Evolutionary conservation across 2,888 invertebrate species (phyloP).

Genomic region (Willowsia nigromaculata): DNA sequence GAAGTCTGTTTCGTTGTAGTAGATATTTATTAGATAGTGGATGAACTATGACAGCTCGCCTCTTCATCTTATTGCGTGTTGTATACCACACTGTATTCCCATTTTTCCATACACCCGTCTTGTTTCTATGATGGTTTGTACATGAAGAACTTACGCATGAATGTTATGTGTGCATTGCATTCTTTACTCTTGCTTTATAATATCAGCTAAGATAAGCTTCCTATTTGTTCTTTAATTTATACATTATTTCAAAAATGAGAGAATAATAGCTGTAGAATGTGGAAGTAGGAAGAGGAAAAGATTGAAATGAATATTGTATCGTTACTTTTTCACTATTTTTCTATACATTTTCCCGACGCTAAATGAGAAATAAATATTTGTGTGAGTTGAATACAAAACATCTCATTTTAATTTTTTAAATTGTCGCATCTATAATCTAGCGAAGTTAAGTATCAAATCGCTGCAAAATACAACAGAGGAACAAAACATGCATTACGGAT

Average conservation of each 20-base stretch:
- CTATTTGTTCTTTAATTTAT: too few species aligned
- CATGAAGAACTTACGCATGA: too few species aligned
- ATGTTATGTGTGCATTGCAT: too few species aligned
- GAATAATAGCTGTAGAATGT: too few species aligned
- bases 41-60: conserved; percentile 61
- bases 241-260: too few species aligned
- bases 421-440: not conserved
- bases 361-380: not conserved
- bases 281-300: not conserved
- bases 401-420: not conserved
- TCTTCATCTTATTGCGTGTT: conserved; percentile 58
- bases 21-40: conserved; percentile 61
- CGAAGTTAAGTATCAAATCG: too few species aligned
- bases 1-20: not conserved
- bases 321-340: not conserved
- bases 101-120: not conserved
- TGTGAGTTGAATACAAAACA: not conserved
- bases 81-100: not conserved
- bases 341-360: not conserved
- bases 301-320: conserved; percentile 5
- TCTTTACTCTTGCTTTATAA: too few species aligned
- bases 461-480: too few species aligned
- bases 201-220: too few species aligned
- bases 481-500: too few species aligned
- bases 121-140: not conserved